A percentile compares a stretch with the other conserved stretches of the same genome.
Evolutionary conservation across 2,888 invertebrate species (phyloP).

Genomic region (Allophyes oxyacanthae): DNA sequence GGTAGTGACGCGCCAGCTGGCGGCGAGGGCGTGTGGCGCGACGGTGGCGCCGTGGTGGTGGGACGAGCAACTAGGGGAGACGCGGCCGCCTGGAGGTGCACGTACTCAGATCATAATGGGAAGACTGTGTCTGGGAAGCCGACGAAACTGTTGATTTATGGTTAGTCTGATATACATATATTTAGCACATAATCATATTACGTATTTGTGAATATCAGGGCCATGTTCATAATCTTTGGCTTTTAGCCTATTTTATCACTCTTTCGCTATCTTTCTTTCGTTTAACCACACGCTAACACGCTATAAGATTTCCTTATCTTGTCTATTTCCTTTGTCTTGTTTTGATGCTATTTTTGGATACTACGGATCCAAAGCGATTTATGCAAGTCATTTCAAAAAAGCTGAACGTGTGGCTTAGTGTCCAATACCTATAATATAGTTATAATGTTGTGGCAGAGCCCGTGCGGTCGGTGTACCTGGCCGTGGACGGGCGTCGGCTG

Average conservation of each 20-base stretch:
- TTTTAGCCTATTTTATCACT: too few species aligned
- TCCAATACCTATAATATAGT: not conserved
- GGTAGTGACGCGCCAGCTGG: slow-evolving; percentile 53
- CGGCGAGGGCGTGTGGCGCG: slow-evolving; percentile 59
- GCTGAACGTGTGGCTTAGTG: too few species aligned
- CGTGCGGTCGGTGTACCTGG: slow-evolving; percentile 95
- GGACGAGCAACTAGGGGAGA: slow-evolving; percentile 88
- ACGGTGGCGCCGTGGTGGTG: slow-evolving; percentile 66
- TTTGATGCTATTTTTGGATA: too few species aligned
- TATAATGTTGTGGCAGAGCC: slow-evolving; percentile 89
- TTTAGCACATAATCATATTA: too few species aligned
- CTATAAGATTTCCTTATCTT: too few species aligned
- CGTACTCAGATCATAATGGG: slow-evolving; percentile 90
- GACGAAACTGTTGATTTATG: slow-evolving; percentile 76
- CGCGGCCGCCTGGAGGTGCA: slow-evolving; percentile 93
- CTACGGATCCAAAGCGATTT: too few species aligned
- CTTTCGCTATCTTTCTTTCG: too few species aligned
- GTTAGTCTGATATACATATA: slow-evolving; percentile 51
- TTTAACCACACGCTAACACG: too few species aligned
- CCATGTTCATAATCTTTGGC: too few species aligned
- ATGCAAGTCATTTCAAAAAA: too few species aligned
- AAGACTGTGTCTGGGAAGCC: slow-evolving; percentile 89
- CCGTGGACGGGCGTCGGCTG: slow-evolving; percentile 95
- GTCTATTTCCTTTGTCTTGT: too few species aligned
- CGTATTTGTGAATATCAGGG: too few species aligned